Evolutionary conservation across 2,888 invertebrate species (phyloP).

Genomic region (Deilephila elpenor): DNA sequence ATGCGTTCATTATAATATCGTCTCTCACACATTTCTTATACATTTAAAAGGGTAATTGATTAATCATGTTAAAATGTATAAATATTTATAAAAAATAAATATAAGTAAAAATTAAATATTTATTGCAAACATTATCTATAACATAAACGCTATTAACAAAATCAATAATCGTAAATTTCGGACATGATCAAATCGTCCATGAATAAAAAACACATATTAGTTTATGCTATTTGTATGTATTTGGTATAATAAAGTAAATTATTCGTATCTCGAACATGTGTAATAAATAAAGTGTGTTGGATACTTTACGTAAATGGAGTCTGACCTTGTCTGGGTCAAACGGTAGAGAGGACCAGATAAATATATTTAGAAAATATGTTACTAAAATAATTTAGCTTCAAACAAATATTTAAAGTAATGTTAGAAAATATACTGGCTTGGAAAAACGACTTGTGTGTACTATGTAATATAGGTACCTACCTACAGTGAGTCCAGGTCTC

Average conservation of each 20-base stretch:
- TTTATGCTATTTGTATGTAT: background rate
- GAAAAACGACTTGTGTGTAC: too few relatives aligned
- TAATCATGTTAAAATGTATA: background rate
- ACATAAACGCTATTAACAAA: conserved; percentile 2
- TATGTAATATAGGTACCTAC: too few relatives aligned
- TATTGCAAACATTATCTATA: background rate
- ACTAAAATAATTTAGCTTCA: too few relatives aligned
- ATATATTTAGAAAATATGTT: background rate
- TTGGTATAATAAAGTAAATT: background rate
- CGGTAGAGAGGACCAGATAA: background rate
- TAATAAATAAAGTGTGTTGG: conserved; percentile 3
- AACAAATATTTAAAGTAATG: too few relatives aligned
- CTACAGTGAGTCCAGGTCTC: too few relatives aligned
- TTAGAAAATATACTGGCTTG: too few relatives aligned
- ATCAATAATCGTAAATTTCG: conserved; percentile 3
- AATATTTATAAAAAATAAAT: background rate
- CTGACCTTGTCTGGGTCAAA: conserved; percentile 11
- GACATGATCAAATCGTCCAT: background rate
- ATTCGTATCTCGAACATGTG: conserved; percentile 2
- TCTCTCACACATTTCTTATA: background rate
- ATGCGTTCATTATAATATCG: background rate
- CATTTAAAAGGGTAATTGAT: background rate
- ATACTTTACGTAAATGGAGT: background rate
- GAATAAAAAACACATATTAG: conserved; percentile 3
- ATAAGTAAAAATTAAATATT: background rate